Base-by-base conservation (phyloP, 2,888 invertebrate species). In the Dolichomitus sp. region DNA sequence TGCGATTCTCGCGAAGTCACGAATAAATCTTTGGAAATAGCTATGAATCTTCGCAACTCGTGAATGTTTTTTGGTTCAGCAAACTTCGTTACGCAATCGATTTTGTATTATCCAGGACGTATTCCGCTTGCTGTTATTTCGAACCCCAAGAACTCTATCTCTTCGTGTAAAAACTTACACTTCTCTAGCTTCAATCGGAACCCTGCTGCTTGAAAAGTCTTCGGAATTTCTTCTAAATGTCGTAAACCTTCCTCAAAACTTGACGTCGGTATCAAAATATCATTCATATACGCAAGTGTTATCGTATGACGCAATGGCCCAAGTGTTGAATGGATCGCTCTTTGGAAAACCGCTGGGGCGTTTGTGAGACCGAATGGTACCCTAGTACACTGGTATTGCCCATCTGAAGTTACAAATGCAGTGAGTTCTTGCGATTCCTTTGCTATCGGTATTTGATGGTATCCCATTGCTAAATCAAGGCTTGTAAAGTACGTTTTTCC, bases 211-310 rank as follows among this genome's bases (percentile, higher is more conserved):
- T n/a, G n/a, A n/a, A n/a, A n/a, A n/a, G n/a, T n/a, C n/a, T n/a
- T n/a, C n/a, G n/a, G n/a, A n/a, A n/a, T n/a, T n/a, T n/a, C n/a
- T n/a, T n/a, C n/a, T n/a, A 2, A 59, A 59, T 59, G 30, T 30
- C 33, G 57, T 7, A 59, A 30, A 30, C 33, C 57, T 2, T 54
- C 27, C 5, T 59, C 33, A 12, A 59, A 12, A 27, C 3, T 33
- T 7, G 30, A 30, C 12, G 57, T n/a, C 33, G 33, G 33, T 17
- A 59, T 30, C 33, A 59, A n/a, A 33, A 59, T 59, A 30, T 59
- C 33, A 30, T 59, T 30, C 14, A 59, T 33, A 30, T n/a, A 59
- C n/a, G 57, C 57, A 30, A 59, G 57, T 30, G 57, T 27, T 59
- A 59, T n/a, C 14, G 57, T 30, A n/a, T 59, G 30, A 12, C 33